phyloP scores from a whole-genome alignment of 2,888 invertebrate species.

The Thumatha senex region DNA sequence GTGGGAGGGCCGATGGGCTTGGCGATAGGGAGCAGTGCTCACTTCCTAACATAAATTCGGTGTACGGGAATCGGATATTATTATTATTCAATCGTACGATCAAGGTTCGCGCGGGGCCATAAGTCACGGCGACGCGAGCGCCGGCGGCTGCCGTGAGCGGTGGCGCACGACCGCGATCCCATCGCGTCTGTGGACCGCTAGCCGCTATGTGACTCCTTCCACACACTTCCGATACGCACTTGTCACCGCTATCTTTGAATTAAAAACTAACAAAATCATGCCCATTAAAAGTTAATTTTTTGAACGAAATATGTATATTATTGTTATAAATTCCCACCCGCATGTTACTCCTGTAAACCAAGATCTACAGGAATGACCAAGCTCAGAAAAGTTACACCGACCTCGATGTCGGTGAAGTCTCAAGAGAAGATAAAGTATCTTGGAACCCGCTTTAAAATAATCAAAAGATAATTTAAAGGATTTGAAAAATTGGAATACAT shows the following conservation, averaged over 20 bases:
- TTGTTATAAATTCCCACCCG: too few species aligned
- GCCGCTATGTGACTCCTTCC: slow-evolving; percentile 39
- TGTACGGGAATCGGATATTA: slow-evolving; percentile 81
- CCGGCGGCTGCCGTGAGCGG: slow-evolving; percentile 81
- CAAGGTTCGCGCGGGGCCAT: slow-evolving; percentile 80
- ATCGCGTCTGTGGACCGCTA: slow-evolving; percentile 71
- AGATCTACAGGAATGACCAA: too few species aligned
- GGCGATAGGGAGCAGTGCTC: slow-evolving; percentile 76
- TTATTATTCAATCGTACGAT: slow-evolving; percentile 83
- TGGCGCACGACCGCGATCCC: slow-evolving; percentile 79
- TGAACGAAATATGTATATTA: too few species aligned
- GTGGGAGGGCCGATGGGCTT: slow-evolving; percentile 64
- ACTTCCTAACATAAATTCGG: slow-evolving; percentile 83
- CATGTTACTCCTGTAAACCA: too few species aligned
- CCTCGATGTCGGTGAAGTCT: too few species aligned
- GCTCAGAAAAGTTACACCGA: too few species aligned
- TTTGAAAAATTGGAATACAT: too few species aligned
- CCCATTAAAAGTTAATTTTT: too few species aligned
- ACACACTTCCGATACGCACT: slow-evolving; percentile 35
- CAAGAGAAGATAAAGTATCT: too few species aligned
- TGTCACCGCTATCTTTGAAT: slow-evolving; percentile 1
- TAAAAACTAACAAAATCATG: neutral
- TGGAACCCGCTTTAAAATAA: too few species aligned
- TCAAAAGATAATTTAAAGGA: too few species aligned
- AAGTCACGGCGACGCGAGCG: slow-evolving; percentile 81